Evolutionary conservation across 2,113 vertebrate genomes (phyloP), one percentile per base, ranked within the genome.

Genomic region (Mormoops blainvillei): DNA sequence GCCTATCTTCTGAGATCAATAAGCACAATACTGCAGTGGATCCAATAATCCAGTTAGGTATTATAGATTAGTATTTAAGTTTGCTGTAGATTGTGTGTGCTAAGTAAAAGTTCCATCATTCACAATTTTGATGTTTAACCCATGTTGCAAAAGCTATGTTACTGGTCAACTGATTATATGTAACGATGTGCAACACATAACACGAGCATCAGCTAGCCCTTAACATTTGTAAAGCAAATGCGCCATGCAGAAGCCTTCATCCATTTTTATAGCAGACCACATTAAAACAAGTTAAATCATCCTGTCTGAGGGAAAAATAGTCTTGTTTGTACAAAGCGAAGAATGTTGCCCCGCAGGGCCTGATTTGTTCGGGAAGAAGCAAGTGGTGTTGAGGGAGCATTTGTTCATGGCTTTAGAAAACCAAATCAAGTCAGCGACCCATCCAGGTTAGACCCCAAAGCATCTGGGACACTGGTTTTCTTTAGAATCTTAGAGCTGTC

Each of bases 261-360:
- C 98, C 98, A 90, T 98, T 98, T 98, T 98, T 98, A 98, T 98
- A 98, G 96, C 97, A 98, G 97, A 98, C 92, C 97, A 87, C 98
- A 98, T 98, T 99, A 98, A 98, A 98, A 90, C 96, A 95, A 97
- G 96, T 96, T 98, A 98, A 98, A 98, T 98, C 97, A 26, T 96
- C 97, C 96, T 95, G 96, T 97, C 97, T 98, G 97, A 97, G 98
- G 97, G 94, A 89, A 95, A 98, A 95, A 4, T 3, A 54, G 82
- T 97, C 97, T 98, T 98, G 97, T 98, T 98, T 98, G 97, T 98
- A 97, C 96, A 92, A 94, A 96, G 94, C 85, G 73, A 97, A 97
- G 94, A 97, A 87, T 89, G 94, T 95, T 86, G 97, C 86, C 89
- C 58, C 93, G 71, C 78, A 5, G 82, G 26, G 3, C 89, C 16